These are phyloP conservation scores for Nautilus pompilius DNA, from an alignment of 1,140 invertebrate genomes.

Conservation along the genomic window DNA sequence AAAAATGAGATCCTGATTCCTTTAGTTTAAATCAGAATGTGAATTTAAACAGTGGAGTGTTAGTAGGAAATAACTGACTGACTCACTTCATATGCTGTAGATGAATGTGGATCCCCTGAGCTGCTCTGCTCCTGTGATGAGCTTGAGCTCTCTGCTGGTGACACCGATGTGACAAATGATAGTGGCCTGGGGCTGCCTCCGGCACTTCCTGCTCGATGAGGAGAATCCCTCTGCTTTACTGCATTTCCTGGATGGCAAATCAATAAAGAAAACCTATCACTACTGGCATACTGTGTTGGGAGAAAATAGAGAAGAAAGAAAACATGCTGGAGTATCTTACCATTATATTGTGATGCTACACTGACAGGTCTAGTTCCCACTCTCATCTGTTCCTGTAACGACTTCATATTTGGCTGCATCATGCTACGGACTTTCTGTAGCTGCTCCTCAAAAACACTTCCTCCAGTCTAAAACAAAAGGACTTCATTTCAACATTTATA, in stretches of 20 bases:
- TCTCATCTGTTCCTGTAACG: slow-evolving; percentile 2
- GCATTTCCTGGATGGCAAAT: neutral
- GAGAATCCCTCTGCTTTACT: neutral
- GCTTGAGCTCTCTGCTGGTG: neutral
- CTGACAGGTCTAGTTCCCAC: neutral
- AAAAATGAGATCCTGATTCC: too few species aligned
- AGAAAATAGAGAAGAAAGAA: too few species aligned
- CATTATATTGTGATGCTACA: neutral
- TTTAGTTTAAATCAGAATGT: too few species aligned
- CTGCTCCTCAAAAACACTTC: neutral
- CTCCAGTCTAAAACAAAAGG: neutral
- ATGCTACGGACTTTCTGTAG: neutral
- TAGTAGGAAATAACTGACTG: neutral
- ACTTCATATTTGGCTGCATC: slow-evolving; percentile 1
- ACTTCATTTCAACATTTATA: neutral
- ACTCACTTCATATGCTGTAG: neutral
- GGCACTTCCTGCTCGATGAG: neutral
- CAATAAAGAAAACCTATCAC: too few species aligned
- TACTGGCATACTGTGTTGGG: too few species aligned
- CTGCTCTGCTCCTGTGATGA: slow-evolving; percentile 6
- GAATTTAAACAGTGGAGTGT: neutral
- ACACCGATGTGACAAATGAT: slow-evolving; percentile 1
- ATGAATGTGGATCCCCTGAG: neutral
- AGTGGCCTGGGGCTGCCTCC: neutral
- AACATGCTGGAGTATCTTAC: too few species aligned